Conservation (phyloP, 2,797 vertebrate genomes). For the Coregonus sp. region DNA sequence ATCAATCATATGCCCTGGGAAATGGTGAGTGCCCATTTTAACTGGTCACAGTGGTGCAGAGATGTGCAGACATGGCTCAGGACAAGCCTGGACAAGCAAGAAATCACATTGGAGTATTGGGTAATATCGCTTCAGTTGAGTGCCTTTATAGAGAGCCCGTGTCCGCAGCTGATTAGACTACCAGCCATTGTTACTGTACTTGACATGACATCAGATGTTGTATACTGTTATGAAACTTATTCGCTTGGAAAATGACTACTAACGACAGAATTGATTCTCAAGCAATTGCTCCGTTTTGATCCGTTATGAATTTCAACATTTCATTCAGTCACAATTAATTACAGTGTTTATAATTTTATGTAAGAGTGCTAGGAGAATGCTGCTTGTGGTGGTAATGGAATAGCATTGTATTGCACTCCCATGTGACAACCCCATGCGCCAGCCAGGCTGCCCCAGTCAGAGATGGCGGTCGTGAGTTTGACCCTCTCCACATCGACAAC, state of each 20-base stretch:
- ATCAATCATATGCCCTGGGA: slow-evolving; percentile 44
- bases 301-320: background rate
- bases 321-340: background rate
- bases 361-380: background rate
- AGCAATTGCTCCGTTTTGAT: background rate
- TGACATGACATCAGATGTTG: background rate
- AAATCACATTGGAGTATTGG: background rate
- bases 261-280: too few relatives aligned
- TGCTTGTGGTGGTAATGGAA: background rate
- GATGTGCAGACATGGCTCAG: background rate
- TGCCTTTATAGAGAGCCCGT: background rate
- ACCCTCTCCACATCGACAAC: background rate
- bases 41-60: background rate
- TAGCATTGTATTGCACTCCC: background rate
- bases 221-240: background rate
- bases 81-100: background rate
- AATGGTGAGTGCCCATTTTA: background rate
- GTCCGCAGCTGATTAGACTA: background rate
- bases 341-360: background rate
- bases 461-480: background rate
- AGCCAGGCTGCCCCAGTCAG: background rate
- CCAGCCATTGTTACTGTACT: background rate
- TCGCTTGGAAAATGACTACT: too few relatives aligned
- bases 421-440: background rate
- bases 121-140: background rate